Evolutionary conservation across 2,113 vertebrate species (phyloP).

Genomic region (Tupaia chinensis): DNA sequence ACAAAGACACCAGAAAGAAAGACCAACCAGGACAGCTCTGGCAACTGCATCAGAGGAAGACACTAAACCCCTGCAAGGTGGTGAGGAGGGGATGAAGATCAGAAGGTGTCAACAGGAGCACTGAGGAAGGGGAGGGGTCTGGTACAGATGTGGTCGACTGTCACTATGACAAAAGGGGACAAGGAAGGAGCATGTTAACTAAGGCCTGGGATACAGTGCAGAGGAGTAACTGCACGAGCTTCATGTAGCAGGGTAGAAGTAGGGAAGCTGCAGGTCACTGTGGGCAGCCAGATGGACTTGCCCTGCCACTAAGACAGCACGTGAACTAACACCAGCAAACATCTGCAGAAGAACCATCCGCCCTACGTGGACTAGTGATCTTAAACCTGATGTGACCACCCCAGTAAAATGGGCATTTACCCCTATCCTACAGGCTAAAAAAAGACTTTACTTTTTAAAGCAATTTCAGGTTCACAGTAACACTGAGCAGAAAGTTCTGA

Average conservation of each 20-base stretch:
- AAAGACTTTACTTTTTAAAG: neutral
- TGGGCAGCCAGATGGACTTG: neutral
- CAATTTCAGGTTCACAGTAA: slow-evolving; percentile 33
- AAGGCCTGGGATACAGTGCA: neutral
- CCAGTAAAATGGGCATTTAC: neutral
- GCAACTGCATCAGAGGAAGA: neutral
- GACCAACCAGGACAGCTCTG: neutral
- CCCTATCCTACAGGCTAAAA: neutral
- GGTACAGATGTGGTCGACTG: neutral
- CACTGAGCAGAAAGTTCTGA: neutral
- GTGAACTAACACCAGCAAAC: neutral
- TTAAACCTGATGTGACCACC: neutral
- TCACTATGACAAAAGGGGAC: neutral
- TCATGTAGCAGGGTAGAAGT: neutral
- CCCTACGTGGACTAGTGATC: neutral
- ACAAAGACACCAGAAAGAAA: neutral
- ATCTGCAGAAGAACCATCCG: neutral
- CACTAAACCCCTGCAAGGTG: neutral
- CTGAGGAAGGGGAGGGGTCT: neutral
- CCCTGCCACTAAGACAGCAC: neutral
- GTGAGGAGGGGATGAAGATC: neutral
- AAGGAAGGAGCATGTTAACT: neutral
- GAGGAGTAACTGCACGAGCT: neutral
- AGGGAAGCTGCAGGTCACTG: neutral
- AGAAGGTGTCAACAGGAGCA: neutral